Conservation (phyloP, 2,113 vertebrate species). For the Gallinago undulata region DNA sequence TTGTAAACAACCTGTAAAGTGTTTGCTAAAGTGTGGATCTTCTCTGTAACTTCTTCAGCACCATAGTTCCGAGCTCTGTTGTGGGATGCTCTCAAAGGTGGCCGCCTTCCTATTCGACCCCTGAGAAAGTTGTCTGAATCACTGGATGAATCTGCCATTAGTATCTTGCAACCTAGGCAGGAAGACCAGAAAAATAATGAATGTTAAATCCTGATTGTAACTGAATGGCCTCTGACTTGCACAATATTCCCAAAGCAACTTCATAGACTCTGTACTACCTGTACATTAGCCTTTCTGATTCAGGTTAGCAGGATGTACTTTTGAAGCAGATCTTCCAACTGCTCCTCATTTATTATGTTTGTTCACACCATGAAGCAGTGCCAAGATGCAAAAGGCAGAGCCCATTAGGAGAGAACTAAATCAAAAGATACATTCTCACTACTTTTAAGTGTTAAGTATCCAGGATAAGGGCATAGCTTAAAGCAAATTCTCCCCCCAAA, state of each 20-base stretch:
- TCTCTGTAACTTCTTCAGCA: slow-evolving; percentile 79
- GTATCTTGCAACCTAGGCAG: slow-evolving; percentile 33
- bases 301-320: neutral
- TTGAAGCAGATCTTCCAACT: neutral
- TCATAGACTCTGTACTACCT: neutral
- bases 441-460: neutral
- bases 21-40: slow-evolving; percentile 87
- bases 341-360: neutral
- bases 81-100: slow-evolving; percentile 63
- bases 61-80: slow-evolving; percentile 40
- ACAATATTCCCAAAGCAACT: neutral
- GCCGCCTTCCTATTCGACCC: slow-evolving; percentile 51
- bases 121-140: slow-evolving; percentile 79
- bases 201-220: neutral
- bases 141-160: slow-evolving; percentile 89
- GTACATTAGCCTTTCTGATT: neutral
- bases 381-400: neutral
- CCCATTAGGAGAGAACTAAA: neutral
- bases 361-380: neutral
- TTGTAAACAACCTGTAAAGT: slow-evolving; percentile 86
- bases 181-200: neutral
- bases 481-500: neutral
- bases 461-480: neutral
- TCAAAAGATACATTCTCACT: neutral
- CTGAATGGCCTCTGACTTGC: neutral